phyloP scores from a whole-genome alignment of 1,140 invertebrate species.

The Temnothorax nylanderi region DNA sequence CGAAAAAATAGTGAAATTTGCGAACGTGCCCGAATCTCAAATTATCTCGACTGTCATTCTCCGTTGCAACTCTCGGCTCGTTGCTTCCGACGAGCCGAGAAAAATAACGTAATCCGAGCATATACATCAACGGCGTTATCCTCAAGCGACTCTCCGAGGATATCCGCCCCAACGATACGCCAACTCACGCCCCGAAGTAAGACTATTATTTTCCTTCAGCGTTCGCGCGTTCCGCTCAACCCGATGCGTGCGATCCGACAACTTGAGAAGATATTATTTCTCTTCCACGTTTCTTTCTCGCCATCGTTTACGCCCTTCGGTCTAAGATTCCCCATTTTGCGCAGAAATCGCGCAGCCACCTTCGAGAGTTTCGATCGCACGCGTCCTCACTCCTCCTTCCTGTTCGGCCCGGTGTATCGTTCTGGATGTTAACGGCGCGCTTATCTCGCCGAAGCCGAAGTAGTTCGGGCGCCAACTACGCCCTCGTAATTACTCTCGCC shows the following conservation, averaged over 20 bases:
- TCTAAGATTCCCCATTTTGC: slow-evolving; percentile 19
- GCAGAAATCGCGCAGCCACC: slow-evolving; percentile 13
- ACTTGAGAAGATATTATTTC: slow-evolving; percentile 47
- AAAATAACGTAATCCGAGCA: slow-evolving; percentile 54
- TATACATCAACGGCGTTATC: slow-evolving; percentile 51
- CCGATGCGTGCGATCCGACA: slow-evolving; percentile 21
- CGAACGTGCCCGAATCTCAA: background rate
- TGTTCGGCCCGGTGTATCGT: slow-evolving; percentile 15
- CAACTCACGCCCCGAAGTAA: slow-evolving; percentile 26
- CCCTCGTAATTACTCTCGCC: slow-evolving; percentile 62
- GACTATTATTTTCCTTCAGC: slow-evolving; percentile 50
- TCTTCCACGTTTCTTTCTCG: background rate
- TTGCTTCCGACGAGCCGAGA: slow-evolving; percentile 2
- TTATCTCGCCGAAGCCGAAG: slow-evolving; percentile 52
- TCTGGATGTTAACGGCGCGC: slow-evolving; percentile 48
- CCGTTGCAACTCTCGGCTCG: background rate
- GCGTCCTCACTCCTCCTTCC: background rate
- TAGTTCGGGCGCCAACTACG: slow-evolving; percentile 64
- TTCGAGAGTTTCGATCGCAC: slow-evolving; percentile 31
- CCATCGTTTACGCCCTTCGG: background rate
- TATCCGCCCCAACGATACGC: slow-evolving; percentile 27
- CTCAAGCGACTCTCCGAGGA: slow-evolving; percentile 28
- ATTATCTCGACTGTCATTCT: slow-evolving; percentile 26
- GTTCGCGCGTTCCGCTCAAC: background rate
- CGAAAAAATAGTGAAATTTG: background rate